Evolutionary conservation across 2,888 invertebrate genomes (phyloP).

Genomic region (Latrodectus hesperus): DNA sequence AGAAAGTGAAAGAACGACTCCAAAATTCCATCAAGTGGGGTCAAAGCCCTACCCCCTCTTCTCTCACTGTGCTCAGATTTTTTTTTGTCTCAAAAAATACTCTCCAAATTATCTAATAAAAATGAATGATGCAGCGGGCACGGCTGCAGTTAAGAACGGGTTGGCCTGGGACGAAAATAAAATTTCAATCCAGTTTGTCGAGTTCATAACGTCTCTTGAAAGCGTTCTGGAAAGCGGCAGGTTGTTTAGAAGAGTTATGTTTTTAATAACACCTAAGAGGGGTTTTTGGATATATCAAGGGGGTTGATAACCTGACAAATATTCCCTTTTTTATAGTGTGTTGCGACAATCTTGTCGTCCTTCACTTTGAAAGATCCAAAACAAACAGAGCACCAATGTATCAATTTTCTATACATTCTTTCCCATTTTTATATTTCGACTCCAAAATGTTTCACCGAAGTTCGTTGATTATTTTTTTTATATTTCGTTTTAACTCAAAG

Average conservation of each 20-base stretch:
- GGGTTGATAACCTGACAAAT: not conserved
- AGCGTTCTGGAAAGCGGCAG: slow-evolving; percentile 8
- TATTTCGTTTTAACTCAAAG: too few relatives aligned
- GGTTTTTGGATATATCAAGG: not conserved
- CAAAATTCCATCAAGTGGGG: not conserved
- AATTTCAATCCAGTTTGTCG: slow-evolving; percentile 64
- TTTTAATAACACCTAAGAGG: not conserved
- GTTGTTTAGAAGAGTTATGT: not conserved
- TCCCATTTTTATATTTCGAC: too few relatives aligned
- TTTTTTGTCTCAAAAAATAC: not conserved
- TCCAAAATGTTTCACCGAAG: too few relatives aligned
- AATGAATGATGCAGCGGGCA: not conserved
- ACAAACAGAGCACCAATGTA: too few relatives aligned
- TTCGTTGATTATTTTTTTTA: too few relatives aligned
- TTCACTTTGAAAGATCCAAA: too few relatives aligned
- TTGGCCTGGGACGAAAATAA: slow-evolving; percentile 32
- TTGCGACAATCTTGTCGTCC: not conserved
- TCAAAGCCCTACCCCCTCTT: not conserved
- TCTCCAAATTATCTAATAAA: not conserved
- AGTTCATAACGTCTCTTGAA: slow-evolving; percentile 51
- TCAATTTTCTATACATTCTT: too few relatives aligned
- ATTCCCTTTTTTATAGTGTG: not conserved
- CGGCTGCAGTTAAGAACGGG: slow-evolving; percentile 43
- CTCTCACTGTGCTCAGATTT: not conserved
- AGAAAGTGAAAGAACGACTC: not conserved